Base-by-base conservation (phyloP, 2,113 vertebrate genomes). In the Oreochromis tanganicae region DNA sequence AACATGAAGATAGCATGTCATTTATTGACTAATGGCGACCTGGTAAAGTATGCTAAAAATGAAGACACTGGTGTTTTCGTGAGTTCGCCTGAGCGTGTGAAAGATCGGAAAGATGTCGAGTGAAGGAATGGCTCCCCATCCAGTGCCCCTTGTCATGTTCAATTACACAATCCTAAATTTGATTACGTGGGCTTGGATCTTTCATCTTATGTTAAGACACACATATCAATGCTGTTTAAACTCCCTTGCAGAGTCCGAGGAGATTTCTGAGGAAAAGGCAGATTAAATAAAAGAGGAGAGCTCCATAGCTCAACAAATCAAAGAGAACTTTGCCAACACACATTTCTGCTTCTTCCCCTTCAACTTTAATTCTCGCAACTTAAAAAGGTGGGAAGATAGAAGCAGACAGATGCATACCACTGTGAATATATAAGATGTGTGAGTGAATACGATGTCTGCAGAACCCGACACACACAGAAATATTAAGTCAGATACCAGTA, bases 111-210 rank as follows among this genome's bases (percentile, higher is more conserved):
- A 32, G 7, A 54, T 3, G 10, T 83, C 21, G 68, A 78, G 80
- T 16, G 52, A 78, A 19, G 66, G 56, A 81, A 83, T 41, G 57
- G 54, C 29, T 75, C 80, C 73, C 48, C 24, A 9, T 85, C 55
- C 24, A 57, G 21, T 54, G 73, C 57, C 89, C 85, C 81, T 56
- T 89, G 87, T 94, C 88, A 80, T 59, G 88, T 93, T 92, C 85
- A 85, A 90, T 94, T 89, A 91, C 79, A 87, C 85, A 75, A 86
- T 84, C 87, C 59, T 34, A 88, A 92, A 94, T 87, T 73, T 80
- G 83, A 94, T 94, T 90, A 92, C 91, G 79, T 82, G 85, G 19
- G 54, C 27, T 87, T 43, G 46, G 91, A 54, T 81, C 79, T 87
- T 75, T 87, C 78, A 54, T 86, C 75, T 91, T 84, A 92, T 87